These are phyloP conservation scores for Platerodrilus igneus DNA, from an alignment of 2,888 invertebrate genomes.

Conservation along the genomic window DNA sequence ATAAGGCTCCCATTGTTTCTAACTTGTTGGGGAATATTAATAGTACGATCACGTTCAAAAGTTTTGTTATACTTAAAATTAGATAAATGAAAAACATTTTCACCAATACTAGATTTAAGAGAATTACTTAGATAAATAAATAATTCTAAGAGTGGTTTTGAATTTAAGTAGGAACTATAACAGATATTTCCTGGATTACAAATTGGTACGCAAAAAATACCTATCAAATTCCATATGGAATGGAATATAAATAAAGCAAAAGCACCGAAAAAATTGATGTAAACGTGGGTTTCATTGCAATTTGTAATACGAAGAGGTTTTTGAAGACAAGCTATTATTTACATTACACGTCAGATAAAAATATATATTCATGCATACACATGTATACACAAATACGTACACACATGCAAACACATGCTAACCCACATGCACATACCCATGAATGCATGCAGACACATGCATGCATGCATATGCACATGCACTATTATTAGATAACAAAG, in stretches of 20 bases:
- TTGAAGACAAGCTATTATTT: no score
- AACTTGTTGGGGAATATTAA: slow-evolving; percentile 69
- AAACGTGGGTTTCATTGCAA: slow-evolving; percentile 52
- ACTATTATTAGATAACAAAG: no score
- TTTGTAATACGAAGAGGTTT: no score
- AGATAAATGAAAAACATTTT: slow-evolving; percentile 56
- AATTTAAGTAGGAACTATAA: slow-evolving; percentile 63
- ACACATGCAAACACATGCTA: no score
- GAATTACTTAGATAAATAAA: slow-evolving; percentile 64
- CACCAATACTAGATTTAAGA: slow-evolving; percentile 54
- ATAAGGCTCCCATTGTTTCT: slow-evolving; percentile 80
- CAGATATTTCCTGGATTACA: slow-evolving; percentile 64
- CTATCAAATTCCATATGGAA: slow-evolving; percentile 71
- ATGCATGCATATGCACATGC: no score
- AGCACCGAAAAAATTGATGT: slow-evolving; percentile 59
- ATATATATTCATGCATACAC: no score
- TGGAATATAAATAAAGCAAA: slow-evolving; percentile 67
- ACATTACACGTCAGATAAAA: no score
- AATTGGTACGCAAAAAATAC: slow-evolving; percentile 66
- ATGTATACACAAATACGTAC: no score
- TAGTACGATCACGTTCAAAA: slow-evolving; percentile 53
- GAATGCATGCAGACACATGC: no score
- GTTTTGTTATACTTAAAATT: slow-evolving; percentile 63
- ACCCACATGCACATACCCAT: no score
- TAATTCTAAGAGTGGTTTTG: slow-evolving; percentile 64